These are phyloP conservation scores for Rapana venosa DNA, from an alignment of 2,888 invertebrate species.

Conservation along the genomic window DNA sequence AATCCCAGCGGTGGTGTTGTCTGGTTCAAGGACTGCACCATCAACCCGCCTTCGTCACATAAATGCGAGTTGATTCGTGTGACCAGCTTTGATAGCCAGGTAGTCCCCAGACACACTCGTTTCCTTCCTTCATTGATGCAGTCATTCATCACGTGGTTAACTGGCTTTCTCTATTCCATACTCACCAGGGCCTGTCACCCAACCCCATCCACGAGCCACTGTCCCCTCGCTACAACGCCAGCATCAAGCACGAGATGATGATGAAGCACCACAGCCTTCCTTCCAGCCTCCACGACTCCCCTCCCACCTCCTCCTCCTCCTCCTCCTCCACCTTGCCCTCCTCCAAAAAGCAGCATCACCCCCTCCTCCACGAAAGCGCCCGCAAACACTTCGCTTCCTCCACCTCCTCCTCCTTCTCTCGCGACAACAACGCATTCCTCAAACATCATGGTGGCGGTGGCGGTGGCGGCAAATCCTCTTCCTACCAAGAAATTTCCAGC, in stretches of 20 bases:
- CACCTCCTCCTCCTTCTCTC: background rate
- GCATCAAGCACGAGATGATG: conserved; percentile 27
- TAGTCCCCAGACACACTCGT: too few relatives aligned
- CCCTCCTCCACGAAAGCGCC: background rate
- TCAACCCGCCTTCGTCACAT: too few relatives aligned
- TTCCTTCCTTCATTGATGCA: background rate
- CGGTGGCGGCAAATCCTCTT: conserved; percentile 8
- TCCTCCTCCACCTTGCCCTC: background rate
- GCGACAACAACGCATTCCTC: background rate
- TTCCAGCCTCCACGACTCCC: background rate
- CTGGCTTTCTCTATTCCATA: too few relatives aligned
- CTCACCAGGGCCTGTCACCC: background rate
- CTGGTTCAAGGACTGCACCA: too few relatives aligned
- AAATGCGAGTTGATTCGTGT: too few relatives aligned
- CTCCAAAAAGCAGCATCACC: conserved; percentile 1
- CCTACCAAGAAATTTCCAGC: background rate
- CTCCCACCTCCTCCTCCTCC: background rate
- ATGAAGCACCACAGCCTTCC: conserved; percentile 11
- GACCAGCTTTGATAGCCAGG: too few relatives aligned
- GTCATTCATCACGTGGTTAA: too few relatives aligned
- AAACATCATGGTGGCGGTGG: background rate
- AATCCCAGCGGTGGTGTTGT: too few relatives aligned
- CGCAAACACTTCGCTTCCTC: conserved; percentile 7
- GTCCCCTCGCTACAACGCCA: conserved; percentile 2
- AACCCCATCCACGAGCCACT: background rate